Base-by-base conservation (phyloP, 1,140 invertebrate species). In the Formica selysi region DNA sequence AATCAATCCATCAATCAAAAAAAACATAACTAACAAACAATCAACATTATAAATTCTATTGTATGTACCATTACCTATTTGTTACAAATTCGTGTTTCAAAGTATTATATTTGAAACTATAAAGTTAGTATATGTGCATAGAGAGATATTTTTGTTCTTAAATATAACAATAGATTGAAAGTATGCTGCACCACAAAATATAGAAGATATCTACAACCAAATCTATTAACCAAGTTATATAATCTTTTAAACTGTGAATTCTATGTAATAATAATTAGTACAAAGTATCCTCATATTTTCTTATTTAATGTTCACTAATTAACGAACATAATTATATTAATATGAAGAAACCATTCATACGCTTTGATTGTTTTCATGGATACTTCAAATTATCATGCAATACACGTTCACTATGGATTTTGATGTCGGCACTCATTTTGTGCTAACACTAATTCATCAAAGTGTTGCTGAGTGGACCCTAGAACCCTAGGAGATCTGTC, bases 401-500 rank as follows among this genome's bases (percentile, higher is more conserved):
- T 44, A 62, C 38, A 67, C 13, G 32, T 61, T 87, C 38, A 41
- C 11, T 44, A 78, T 76, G 51, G 57, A 62, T 65, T 87, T 90
- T 87, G 51, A 90, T 57, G 71, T 90, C 76, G 36, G 71, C 89
- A 90, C 54, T 86, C 70, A 57, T 61, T 61, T 79, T 51, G 22
- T 80, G 51, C 38, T 64, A 71, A 36, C 67, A 62, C 57, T 78
- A 67, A 73, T 86, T 70, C 64, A 78, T 57, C 70, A 90, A 87
- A 86, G 68, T 85, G 61, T 86, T 61, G 85, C 85, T 81, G 41
- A 71, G 83, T 90, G 85, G 87, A 90, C 80, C 90, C 90, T 89
- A 91, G 78, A 83, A 90, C 74, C 80, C 89, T 85, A 91, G 68
- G 78, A 90, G 65, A 91, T 80, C 48, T 88, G 38, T 48, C 62